phyloP scores from a whole-genome alignment of 2,888 invertebrate species.

The Hoplodrina ambigua region DNA sequence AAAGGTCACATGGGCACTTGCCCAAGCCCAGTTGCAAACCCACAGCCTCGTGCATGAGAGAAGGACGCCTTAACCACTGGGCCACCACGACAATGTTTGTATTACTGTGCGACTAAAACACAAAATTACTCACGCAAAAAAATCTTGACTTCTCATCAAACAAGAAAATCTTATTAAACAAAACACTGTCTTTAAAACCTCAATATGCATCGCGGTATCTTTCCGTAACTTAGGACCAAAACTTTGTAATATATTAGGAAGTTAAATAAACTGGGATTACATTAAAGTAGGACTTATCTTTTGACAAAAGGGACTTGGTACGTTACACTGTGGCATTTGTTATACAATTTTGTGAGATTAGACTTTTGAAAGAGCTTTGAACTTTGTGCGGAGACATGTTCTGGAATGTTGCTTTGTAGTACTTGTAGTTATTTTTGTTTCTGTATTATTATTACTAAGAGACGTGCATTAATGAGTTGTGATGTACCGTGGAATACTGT shows the following conservation, averaged over 20 bases:
- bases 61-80: too few relatives aligned
- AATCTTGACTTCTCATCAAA: not conserved
- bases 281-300: constrained; percentile 48
- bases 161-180: constrained; percentile 24
- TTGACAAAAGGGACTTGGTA: constrained; percentile 41
- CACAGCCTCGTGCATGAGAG: too few relatives aligned
- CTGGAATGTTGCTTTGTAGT: constrained; percentile 10
- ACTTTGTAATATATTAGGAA: constrained; percentile 53
- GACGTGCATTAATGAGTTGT: not conserved
- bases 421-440: constrained; percentile 9
- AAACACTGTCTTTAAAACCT: constrained; percentile 26
- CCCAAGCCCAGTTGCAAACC: too few relatives aligned
- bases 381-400: constrained; percentile 25
- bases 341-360: constrained; percentile 56
- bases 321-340: constrained; percentile 45
- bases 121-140: constrained; percentile 4
- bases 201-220: constrained; percentile 44
- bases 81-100: too few relatives aligned
- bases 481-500: too few relatives aligned
- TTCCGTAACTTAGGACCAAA: constrained; percentile 38
- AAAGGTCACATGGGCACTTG: too few relatives aligned
- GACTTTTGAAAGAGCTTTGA: constrained; percentile 42
- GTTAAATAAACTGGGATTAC: constrained; percentile 55
- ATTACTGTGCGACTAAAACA: too few relatives aligned
- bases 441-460: constrained; percentile 2